Base-by-base conservation (phyloP, 53 echinoderm and acorn worm genomes). In the Temnopleurus reevesii region DNA sequence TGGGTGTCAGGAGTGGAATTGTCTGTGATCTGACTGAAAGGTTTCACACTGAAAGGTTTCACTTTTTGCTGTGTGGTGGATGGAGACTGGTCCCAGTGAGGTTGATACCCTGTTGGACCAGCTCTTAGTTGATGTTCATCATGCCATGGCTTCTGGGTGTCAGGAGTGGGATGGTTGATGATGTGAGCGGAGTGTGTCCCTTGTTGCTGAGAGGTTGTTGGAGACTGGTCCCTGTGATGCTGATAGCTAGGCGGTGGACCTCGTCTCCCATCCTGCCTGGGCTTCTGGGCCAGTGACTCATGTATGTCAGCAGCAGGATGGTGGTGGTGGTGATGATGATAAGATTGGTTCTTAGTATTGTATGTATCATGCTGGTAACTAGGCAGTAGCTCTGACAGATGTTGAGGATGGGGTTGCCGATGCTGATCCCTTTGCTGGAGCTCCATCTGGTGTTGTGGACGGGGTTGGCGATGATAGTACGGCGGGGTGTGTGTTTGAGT, bases 81-180 rank as follows among this genome's bases (percentile, higher is more conserved):
- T 5, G 88, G 88, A 46, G 88, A 87, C 88, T n/a, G n/a, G n/a
- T n/a, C n/a, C n/a, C 71, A 65, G 71, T 87, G 66, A 36, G 29
- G 76, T n/a, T 87, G 84, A 43, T 59, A 60, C 4, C 46, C 60
- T 27, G 85, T 24, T 26, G 85, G 85, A 12, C 54, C 83, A 6
- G 45, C 28, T 21, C 30, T 46, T 2, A 1, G 59, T n/a, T 29
- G n/a, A 25, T 49, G 15, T 5, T 33, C 55, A 34, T 51, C 83
- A 33, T 33, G 51, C 83, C 55, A 51, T 19, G 38, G 27, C 33
- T 35, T 55, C 83, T 36, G 47, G 83, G 83, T 83, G 57, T 53
- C 83, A 83, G 83, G 51, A 55, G 83, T 83, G 83, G 83, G 83
- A 55, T 54, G 7, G 2, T 24, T n/a, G n/a, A n/a, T n/a, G n/a